Base-by-base conservation (phyloP, 2,797 vertebrate genomes). In the Crocidura indochinensis region DNA sequence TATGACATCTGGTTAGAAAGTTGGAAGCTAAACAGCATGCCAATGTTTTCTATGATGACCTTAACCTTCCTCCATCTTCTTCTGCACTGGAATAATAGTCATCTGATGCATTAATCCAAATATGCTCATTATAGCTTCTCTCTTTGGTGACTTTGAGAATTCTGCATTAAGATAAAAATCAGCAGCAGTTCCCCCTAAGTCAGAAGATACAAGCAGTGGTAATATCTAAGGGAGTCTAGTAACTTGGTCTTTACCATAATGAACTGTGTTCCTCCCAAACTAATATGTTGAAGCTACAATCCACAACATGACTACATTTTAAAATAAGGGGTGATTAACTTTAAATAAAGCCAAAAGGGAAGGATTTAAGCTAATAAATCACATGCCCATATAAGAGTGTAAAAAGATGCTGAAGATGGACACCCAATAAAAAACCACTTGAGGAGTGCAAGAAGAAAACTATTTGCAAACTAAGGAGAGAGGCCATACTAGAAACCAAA, bases 401-500 rank as follows among this genome's bases (percentile, higher is more conserved):
- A 20, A 84, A 76, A 46, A 86, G 67, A 65, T 20, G 53, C 1
- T 8, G 17, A 76, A 56, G 38, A 56, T 31, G 0, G 53, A 19
- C 29, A 20, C 53, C 75, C 6, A 84, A 26, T 82, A 60, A 10
- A 87, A 85, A 62, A n/a, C 22, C 11, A 31, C 4, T 2, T 44
- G 51, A 51, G 60, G 49, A 60, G 15, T 65, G 8, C 1, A 5
- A 88, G 60, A 88, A 85, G 27, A 9, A 9, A 7, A 65, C 15
- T 8, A 12, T 77, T 11, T 68, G n/a, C 11, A 82, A 91, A 67
- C 20, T 38, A 65, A 86, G 56, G 27, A 65, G 27, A 14, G 5
- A 87, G 38, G 11, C 17, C 60, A 65, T 26, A 84, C 56, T 24
- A 87, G 64, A 91, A 88, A 72, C 29, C 64, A 84, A 88, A 72